Base-by-base conservation (phyloP, 1,140 invertebrate species). In the Heliothis virescens region DNA sequence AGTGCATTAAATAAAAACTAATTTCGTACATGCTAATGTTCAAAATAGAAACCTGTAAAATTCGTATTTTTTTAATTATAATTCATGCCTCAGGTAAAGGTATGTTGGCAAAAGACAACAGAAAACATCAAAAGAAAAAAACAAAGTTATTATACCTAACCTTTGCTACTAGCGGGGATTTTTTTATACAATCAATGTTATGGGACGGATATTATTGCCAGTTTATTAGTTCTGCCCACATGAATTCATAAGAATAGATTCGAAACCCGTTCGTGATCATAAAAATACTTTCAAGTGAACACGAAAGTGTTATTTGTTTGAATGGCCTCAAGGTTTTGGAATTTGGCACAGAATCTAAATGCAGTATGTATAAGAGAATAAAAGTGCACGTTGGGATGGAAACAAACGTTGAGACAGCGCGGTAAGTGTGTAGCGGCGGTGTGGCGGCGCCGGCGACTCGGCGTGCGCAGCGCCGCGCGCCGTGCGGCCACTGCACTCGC, bases 401-500 rank as follows among this genome's bases (percentile, higher is more conserved):
- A 76, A 76, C 74, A 63, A 76, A 65, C 13, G 21, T 48, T 41
- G 34, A 57, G 15, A 48, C 50, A 41, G 21, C 41, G 29, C 48
- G 60, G 26, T 69, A 18, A 55, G 59, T 72, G 60, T 65, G 62
- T 67, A 75, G 13, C 60, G 15, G 80, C 80, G 57, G 48, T 48
- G 65, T 48, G 57, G 29, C 55, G 62, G 26, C 80, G 75, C 29
- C 65, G 82, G 62, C 80, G 82, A 82, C 73, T 79, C 76, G 21
- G 71, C 34, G 77, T 81, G 84, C 74, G 80, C 71, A 72, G 72
- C 79, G 77, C 79, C 80, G 76, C 80, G 52, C 62, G 84, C 82
- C 84, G 85, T 79, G 86, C 90, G 92, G 91, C 90, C 91, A 92
- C 91, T 94, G 93, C 93, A 93, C 93, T 89, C 93, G 86, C 90